Conservation (phyloP, 1,140 invertebrate species). For the Antheraea pernyi region DNA sequence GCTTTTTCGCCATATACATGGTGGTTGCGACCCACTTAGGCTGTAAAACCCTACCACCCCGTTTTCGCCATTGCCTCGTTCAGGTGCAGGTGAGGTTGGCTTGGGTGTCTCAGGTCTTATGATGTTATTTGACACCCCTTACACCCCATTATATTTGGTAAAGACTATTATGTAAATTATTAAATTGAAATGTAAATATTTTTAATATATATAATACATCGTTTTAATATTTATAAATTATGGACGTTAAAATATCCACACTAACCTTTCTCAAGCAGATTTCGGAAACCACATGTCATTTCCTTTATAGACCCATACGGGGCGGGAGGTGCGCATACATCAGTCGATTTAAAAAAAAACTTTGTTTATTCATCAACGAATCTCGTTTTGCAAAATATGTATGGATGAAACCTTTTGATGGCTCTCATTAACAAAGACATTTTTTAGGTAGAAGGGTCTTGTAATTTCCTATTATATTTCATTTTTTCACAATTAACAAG, state of each 20-base stretch:
- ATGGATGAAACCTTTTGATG: not conserved
- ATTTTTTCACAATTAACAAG: not conserved
- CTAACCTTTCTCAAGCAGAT: conserved; percentile 34
- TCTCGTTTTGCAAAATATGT: conserved; percentile 45
- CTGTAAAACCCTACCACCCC: too few species aligned
- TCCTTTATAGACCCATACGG: conserved; percentile 65
- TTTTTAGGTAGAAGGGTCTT: not conserved
- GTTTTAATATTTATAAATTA: not conserved
- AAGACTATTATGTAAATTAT: too few species aligned
- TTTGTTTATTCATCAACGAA: conserved; percentile 43
- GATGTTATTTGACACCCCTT: too few species aligned
- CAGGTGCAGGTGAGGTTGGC: too few species aligned
- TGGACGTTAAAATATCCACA: conserved; percentile 32
- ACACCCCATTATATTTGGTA: too few species aligned
- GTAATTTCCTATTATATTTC: not conserved
- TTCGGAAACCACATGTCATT: conserved; percentile 75
- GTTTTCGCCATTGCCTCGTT: too few species aligned
- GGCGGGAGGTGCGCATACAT: conserved; percentile 33
- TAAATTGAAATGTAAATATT: too few species aligned
- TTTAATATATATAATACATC: not conserved
- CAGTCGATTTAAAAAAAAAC: conserved; percentile 39
- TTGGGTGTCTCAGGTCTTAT: too few species aligned
- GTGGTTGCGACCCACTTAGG: too few species aligned
- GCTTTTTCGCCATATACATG: too few species aligned
- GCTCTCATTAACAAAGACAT: not conserved